Conservation (phyloP, 2,888 invertebrate species). For the Scelioninae gen. 1 region DNA sequence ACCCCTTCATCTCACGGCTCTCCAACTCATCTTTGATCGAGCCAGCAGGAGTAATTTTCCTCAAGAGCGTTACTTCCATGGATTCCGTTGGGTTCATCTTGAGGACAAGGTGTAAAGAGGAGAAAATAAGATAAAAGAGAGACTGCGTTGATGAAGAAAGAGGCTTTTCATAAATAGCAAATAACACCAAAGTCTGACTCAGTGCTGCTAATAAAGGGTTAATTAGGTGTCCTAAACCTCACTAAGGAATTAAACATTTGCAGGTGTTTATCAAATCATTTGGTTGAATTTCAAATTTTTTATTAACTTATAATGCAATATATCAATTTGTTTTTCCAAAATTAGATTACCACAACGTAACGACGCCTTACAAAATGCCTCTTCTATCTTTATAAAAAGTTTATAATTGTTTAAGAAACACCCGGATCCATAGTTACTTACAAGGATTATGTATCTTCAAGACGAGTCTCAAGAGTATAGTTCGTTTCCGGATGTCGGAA, state of each 20-base stretch:
- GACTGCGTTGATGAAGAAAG: constrained; percentile 67
- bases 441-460: constrained; percentile 12
- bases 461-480: constrained; percentile 31
- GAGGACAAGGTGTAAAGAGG: constrained; percentile 61
- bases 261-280: too few species aligned
- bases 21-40: constrained; percentile 67
- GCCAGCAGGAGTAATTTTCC: constrained; percentile 39
- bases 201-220: constrained; percentile 83
- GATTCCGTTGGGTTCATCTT: constrained; percentile 50
- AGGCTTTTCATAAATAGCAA: constrained; percentile 83
- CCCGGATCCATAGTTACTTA: constrained; percentile 12
- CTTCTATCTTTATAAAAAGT: constrained; percentile 39
- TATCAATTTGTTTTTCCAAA: too few species aligned
- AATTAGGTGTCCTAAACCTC: constrained; percentile 83
- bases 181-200: constrained; percentile 81
- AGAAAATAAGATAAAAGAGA: constrained; percentile 68
- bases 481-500: constrained; percentile 51
- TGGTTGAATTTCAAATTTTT: too few species aligned
- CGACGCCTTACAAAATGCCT: neutral
- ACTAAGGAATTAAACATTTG: too few species aligned
- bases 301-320: too few species aligned
- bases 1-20: constrained; percentile 56
- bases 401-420: constrained; percentile 43
- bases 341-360: neutral
- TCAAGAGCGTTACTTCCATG: constrained; percentile 48